Conservation (phyloP, 1,140 invertebrate species). For the Dysdera silvatica region DNA sequence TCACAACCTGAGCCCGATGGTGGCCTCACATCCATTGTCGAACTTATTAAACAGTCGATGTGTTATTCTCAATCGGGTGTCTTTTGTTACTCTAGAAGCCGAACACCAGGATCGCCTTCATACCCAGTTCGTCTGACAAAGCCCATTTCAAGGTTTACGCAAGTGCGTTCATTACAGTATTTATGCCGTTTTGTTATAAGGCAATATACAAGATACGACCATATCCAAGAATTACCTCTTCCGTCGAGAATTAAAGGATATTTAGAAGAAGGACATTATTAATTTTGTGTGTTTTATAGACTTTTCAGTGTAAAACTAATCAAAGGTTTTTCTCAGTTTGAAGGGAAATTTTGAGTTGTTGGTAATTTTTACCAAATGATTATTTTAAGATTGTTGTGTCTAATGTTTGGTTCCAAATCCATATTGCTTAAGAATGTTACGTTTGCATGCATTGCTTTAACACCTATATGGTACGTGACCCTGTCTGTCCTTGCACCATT, state of each 20-base stretch:
- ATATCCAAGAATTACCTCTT: constrained; percentile 62
- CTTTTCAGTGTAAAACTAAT: too few species aligned
- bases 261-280: constrained; percentile 53
- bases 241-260: constrained; percentile 60
- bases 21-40: constrained; percentile 57
- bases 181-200: constrained; percentile 68
- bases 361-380: too few species aligned
- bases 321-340: too few species aligned
- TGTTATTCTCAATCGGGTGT: constrained; percentile 58
- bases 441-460: too few species aligned
- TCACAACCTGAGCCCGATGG: constrained; percentile 56
- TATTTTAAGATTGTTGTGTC: too few species aligned
- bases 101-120: constrained; percentile 56
- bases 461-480: too few species aligned
- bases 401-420: too few species aligned
- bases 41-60: constrained; percentile 62
- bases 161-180: constrained; percentile 64
- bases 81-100: constrained; percentile 63
- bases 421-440: too few species aligned
- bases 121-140: constrained; percentile 65
- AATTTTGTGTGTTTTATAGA: constrained; percentile 10
- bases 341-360: too few species aligned
- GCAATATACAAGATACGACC: constrained; percentile 59
- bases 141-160: constrained; percentile 64
- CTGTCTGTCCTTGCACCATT: too few species aligned